Percentiles rank a stretch among this genome's conserved stretches.
These are phyloP conservation scores for Aeoliscus strigatus DNA, from an alignment of 2,797 vertebrate genomes.

Conservation along the genomic window DNA sequence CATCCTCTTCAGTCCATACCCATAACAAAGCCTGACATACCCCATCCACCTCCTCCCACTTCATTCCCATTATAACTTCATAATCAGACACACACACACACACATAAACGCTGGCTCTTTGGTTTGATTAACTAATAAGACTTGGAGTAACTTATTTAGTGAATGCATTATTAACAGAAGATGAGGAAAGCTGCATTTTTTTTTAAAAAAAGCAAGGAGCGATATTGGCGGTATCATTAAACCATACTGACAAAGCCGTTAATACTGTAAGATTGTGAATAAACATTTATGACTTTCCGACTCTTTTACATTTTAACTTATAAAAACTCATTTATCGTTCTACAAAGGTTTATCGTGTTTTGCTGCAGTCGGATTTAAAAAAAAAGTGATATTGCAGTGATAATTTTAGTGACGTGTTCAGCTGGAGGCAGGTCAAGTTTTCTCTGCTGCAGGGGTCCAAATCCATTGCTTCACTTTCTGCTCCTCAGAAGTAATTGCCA, in stretches of 20 bases:
- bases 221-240: no score
- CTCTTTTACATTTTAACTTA: no score
- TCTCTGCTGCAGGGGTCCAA: constrained; percentile 14
- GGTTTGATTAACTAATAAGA: constrained; percentile 63
- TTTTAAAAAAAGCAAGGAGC: no score
- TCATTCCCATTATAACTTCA: background rate
- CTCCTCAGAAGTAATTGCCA: constrained; percentile 1
- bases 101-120: no score
- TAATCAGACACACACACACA: background rate
- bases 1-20: constrained; percentile 37
- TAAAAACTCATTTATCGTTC: no score
- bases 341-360: no score
- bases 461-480: constrained; percentile 19
- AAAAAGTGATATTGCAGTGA: constrained; percentile 16
- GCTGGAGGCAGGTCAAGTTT: constrained; percentile 31
- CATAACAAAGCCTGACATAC: constrained; percentile 36
- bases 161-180: constrained; percentile 19
- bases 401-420: constrained; percentile 25
- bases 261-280: no score
- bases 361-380: no score
- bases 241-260: no score
- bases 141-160: constrained; percentile 48
- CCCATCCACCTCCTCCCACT: constrained; percentile 18
- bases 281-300: no score
- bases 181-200: no score